Evolutionary conservation across 2,797 vertebrate species (phyloP).

Genomic region (Decapterus maruadsi): DNA sequence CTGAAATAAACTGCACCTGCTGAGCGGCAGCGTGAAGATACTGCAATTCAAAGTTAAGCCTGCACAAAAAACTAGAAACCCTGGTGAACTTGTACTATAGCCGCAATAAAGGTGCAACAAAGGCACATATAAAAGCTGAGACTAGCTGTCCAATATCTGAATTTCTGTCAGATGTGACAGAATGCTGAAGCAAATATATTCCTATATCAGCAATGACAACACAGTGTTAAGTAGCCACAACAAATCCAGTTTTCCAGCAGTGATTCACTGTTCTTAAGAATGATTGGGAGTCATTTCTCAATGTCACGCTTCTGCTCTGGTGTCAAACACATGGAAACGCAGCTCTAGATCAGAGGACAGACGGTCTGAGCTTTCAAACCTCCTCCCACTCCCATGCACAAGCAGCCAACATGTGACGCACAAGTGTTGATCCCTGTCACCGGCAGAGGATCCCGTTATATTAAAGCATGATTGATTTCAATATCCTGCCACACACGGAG

Average conservation of each 20-base stretch:
- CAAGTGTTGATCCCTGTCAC: constrained; percentile 48
- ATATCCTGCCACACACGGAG: constrained; percentile 75
- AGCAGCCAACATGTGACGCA: constrained; percentile 56
- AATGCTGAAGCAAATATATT: constrained; percentile 46
- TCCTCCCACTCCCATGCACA: constrained; percentile 33
- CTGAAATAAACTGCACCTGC: constrained; percentile 26
- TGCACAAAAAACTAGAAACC: constrained; percentile 2
- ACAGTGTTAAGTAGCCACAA: constrained; percentile 52
- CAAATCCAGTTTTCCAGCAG: constrained; percentile 62
- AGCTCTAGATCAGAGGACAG: constrained; percentile 53
- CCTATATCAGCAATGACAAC: constrained; percentile 46
- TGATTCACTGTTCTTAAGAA: constrained; percentile 50
- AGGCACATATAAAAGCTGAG: constrained; percentile 44
- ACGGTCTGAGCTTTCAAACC: constrained; percentile 45
- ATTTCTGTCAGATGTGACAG: constrained; percentile 26
- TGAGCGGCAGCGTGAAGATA: constrained; percentile 18
- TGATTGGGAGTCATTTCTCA: constrained; percentile 45
- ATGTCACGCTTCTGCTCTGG: constrained; percentile 35
- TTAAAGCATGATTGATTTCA: constrained; percentile 80
- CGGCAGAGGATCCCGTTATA: constrained; percentile 56
- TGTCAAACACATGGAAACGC: constrained; percentile 53
- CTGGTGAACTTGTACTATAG: constrained; percentile 24
- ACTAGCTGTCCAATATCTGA: constrained; percentile 51
- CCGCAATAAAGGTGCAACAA: constrained; percentile 41
- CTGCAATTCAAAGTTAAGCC: constrained; percentile 32